Percentiles rank a stretch among this genome's conserved stretches.
These are phyloP conservation scores for Periphyllus acericola DNA, from an alignment of 2,888 invertebrate genomes.

Conservation along the genomic window DNA sequence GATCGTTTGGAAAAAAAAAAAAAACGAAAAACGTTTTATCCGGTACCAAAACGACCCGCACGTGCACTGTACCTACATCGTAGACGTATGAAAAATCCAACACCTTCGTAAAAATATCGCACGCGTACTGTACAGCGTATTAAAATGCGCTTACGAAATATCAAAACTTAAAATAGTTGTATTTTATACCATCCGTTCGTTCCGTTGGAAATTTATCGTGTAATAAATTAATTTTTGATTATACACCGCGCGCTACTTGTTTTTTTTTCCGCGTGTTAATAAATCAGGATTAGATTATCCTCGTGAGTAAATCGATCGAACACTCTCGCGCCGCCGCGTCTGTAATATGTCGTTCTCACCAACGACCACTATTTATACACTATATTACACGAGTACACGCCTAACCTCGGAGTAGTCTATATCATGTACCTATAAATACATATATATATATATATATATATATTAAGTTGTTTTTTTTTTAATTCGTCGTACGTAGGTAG, in stretches of 20 bases:
- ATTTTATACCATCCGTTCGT: not conserved
- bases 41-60: too few relatives aligned
- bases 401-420: not conserved
- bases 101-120: not conserved
- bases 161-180: not conserved
- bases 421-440: not conserved
- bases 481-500: not conserved
- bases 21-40: too few relatives aligned
- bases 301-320: conserved; percentile 31
- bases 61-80: too few relatives aligned
- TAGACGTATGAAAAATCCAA: not conserved
- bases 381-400: not conserved
- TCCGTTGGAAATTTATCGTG: conserved; percentile 1
- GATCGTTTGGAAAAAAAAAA: too few relatives aligned
- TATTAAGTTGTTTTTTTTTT: not conserved
- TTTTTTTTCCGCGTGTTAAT: conserved; percentile 4
- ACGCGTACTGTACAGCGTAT: not conserved
- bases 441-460: not conserved
- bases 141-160: not conserved
- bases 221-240: conserved; percentile 54
- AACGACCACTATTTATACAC: not conserved
- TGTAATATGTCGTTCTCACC: conserved; percentile 37
- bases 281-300: conserved; percentile 49
- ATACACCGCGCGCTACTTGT: conserved; percentile 40
- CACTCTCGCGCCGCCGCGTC: not conserved